A percentile compares a stretch with the other conserved stretches of the same genome.
Evolutionary conservation across 2,888 invertebrate genomes (phyloP).

Genomic region (Molanna angustata): DNA sequence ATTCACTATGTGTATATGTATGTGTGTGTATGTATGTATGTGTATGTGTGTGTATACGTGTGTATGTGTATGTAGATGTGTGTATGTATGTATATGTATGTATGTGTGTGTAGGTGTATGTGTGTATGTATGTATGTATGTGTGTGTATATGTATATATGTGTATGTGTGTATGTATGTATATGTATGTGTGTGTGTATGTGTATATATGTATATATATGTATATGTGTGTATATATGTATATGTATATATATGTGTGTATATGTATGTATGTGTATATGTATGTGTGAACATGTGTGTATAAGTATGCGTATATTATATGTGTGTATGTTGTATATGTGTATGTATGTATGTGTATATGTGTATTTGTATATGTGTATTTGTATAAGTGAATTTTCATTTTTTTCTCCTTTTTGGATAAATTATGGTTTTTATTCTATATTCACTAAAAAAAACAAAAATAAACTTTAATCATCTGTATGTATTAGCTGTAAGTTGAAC

Average conservation of each 20-base stretch:
- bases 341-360: neutral
- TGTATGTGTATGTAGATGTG: neutral
- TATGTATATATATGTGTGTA: neutral
- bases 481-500: no score
- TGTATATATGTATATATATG: neutral
- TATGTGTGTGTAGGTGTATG: no score
- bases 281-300: no score
- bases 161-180: neutral
- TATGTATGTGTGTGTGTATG: neutral
- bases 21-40: neutral
- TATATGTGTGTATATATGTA: neutral
- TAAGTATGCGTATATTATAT: no score
- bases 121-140: neutral
- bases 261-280: neutral
- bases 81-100: no score
- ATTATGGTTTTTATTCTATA: no score
- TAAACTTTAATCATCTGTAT: no score
- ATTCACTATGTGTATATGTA: no score
- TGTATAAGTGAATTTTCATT: no score
- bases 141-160: neutral
- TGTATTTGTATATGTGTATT: neutral
- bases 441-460: no score
- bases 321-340: no score
- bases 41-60: neutral
- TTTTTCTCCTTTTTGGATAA: no score